Conservation (phyloP, 2,797 vertebrate species). For the Rhincodon typus region DNA sequence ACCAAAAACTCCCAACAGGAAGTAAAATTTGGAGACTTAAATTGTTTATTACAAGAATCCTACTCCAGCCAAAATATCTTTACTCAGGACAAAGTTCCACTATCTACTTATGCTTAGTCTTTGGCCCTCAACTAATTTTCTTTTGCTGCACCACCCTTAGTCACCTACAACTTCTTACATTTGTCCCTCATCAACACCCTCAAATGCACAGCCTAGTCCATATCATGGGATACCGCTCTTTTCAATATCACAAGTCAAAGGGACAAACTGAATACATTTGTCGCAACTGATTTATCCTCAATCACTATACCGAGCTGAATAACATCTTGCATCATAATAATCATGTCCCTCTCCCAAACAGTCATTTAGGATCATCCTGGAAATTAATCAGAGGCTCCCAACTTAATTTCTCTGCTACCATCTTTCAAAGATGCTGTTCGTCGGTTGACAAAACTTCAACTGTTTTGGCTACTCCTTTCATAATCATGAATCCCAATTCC, state of each 20-base stretch:
- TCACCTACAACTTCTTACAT: background rate
- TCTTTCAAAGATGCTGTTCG: background rate
- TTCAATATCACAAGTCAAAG: no score
- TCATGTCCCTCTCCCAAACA: background rate
- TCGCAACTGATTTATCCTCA: background rate
- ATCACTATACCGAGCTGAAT: background rate
- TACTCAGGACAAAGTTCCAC: background rate
- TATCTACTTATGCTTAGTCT: background rate
- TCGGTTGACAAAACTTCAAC: background rate
- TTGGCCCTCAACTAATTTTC: background rate
- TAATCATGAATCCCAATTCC: background rate
- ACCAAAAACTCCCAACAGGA: background rate
- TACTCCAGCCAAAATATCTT: background rate
- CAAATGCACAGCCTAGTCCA: background rate
- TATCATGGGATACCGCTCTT: background rate
- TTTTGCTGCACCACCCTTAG: background rate
- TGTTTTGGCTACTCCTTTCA: background rate
- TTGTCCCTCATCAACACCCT: background rate
- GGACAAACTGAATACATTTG: no score
- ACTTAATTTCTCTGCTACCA: background rate
- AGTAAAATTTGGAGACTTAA: background rate
- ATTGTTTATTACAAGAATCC: background rate
- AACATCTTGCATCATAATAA: background rate
- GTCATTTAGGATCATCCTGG: background rate
- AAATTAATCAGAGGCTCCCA: background rate